Evolutionary conservation across 2,888 invertebrate species (phyloP).

Genomic region (Adineta ricciae): DNA sequence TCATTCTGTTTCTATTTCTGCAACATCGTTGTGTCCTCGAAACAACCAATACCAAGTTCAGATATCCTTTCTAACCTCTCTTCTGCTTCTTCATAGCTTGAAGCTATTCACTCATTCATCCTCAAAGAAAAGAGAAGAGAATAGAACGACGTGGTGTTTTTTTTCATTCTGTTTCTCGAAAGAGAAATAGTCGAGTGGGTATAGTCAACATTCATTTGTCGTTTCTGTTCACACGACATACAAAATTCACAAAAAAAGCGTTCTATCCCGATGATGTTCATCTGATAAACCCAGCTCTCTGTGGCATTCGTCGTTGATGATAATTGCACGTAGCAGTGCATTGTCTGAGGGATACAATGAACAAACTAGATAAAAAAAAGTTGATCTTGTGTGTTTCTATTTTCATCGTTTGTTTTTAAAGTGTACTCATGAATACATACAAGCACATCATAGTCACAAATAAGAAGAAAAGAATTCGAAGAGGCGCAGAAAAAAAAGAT

Average conservation of each 20-base stretch:
- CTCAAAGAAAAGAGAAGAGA: neutral
- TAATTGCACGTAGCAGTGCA: slow-evolving; percentile 1
- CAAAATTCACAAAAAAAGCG: too few species aligned
- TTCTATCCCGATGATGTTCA: neutral
- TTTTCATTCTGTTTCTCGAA: neutral
- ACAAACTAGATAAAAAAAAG: neutral
- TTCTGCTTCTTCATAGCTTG: neutral
- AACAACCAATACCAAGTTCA: neutral
- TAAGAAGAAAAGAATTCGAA: neutral
- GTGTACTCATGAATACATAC: neutral
- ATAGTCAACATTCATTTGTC: neutral
- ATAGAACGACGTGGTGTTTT: neutral
- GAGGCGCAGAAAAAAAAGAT: neutral
- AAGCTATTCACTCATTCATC: neutral
- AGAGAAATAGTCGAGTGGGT: neutral
- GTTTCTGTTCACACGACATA: too few species aligned
- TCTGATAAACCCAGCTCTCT: neutral
- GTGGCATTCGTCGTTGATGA: neutral
- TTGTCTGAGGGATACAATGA: neutral
- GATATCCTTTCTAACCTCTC: neutral
- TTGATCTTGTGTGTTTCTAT: neutral
- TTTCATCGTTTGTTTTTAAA: neutral
- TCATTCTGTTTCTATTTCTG: neutral
- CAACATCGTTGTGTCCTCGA: neutral
- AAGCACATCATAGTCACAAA: neutral